Evolutionary conservation across 2,888 invertebrate species (phyloP), one percentile per base, ranked within the genome.

Genomic region (Apomyelois bistriatella): DNA sequence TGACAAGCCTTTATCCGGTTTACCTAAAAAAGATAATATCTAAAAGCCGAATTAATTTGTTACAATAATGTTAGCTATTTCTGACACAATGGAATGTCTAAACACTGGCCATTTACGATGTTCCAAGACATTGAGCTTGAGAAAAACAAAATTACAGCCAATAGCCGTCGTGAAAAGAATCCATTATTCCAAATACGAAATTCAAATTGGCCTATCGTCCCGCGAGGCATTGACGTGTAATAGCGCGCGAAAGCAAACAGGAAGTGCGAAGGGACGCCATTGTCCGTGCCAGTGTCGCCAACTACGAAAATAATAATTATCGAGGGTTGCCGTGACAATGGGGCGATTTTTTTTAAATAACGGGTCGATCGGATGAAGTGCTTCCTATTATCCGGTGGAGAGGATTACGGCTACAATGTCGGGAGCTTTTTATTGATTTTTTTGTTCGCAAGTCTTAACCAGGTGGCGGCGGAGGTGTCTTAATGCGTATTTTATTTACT

Each of bases 271-370:
- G 82, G 79, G 77, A 69, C 62, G 69, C 73, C 79, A 88, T 89
- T 87, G 88, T 88, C 74, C 79, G 78, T 64, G 64, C 70, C 85
- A 80, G 85, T 88, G 89, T 90, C 87, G 86, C 88, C 86, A 87
- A 86, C 86, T 87, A 87, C 83, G 82, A 89, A 88, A 89, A 90
- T 89, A 88, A 89, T 89, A 88, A 90, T 89, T 89, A 89, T 86
- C 82, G 79, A 77, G 89, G 88, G 89, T 71, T 82, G 82, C 72
- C 71, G 73, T 63, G 66, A 86, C 85, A 85, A 88, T 84, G 60
- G 82, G 68, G 62, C 62, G 63, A 66, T 74, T 79, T 81, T 85
- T 81, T 79, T 75, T 74, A 76, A 85, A 82, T 85, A 87, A 82
- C 85, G 84, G 81, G 78, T 82, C 84, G 83, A 83, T 82, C 81